Evolutionary conservation across 1,140 invertebrate species (phyloP), one percentile per base, ranked within the genome.

Genomic region (Anadara kagoshimensis): DNA sequence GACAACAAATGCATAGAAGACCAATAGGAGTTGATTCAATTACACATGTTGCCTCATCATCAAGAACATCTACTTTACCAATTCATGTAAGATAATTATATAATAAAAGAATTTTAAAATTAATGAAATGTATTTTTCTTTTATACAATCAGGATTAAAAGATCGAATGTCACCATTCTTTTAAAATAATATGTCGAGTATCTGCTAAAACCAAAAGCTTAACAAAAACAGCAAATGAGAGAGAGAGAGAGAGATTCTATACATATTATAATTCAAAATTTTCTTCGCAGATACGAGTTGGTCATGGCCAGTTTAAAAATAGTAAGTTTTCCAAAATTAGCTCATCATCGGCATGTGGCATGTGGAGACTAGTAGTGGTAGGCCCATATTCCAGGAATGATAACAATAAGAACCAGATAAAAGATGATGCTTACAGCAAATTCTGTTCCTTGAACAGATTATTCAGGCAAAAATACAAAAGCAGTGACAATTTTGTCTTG

Each of bases 261-360:
- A 51, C 16, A 51, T 18, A 51, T n/a, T n/a, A n/a, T 51, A 36
- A 36, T 51, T 18, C 49, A 51, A 51, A 51, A 18, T 56, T 56
- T 56, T 20, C 12, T 22, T 56, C 1, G 16, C 49, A 51, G 49
- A 22, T 51, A 18, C 49, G 49, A 18, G 20, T 51, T 51, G 49
- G 49, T 51, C 49, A 51, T 22, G 49, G 49, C 49, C 49, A 51
- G 16, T 51, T 51, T 22, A 51, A 51, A 51, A 51, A 51, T 51
- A 22, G 2, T 4, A 22, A 18, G 20, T 51, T 51, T 51, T 2
- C 49, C 4, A 51, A 51, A 22, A 51, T 51, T 22, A 18, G 16
- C 16, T 51, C 49, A 18, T 51, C 20, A 22, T 51, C 49, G 20
- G 49, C 16, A 51, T 51, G 49, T 51, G 49, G 49, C n/a, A n/a